Percentiles rank a stretch among this genome's conserved stretches.
Conservation (phyloP, 2,888 invertebrate genomes). For the Polydrusus cervinus region DNA sequence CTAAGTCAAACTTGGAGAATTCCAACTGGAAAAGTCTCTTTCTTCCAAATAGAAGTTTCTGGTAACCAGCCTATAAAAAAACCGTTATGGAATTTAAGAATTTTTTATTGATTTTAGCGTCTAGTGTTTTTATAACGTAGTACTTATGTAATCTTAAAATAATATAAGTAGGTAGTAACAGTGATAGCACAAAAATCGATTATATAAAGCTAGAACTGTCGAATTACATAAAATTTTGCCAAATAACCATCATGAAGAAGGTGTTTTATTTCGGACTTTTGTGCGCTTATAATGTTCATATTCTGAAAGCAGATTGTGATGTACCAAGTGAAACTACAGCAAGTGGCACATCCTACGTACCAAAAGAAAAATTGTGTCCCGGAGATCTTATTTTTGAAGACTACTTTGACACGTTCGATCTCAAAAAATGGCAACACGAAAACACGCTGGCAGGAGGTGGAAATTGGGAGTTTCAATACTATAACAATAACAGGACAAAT, state of each 20-base stretch:
- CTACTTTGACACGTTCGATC: conserved; percentile 41
- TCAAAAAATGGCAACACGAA: conserved; percentile 49
- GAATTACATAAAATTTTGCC: neutral
- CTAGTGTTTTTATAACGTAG: too few species aligned
- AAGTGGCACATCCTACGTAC: conserved; percentile 43
- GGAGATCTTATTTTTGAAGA: conserved; percentile 52
- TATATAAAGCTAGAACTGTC: too few species aligned
- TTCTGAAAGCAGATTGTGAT: conserved; percentile 28
- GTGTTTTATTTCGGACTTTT: neutral
- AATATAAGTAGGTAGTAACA: too few species aligned
- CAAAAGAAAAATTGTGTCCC: conserved; percentile 41
- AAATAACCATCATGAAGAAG: neutral
- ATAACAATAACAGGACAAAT: conserved; percentile 79
- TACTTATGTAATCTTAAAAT: too few species aligned
- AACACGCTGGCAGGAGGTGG: conserved; percentile 52
- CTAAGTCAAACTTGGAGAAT: neutral
- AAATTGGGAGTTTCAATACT: conserved; percentile 81
- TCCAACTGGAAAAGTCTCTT: too few species aligned
- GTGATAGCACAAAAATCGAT: too few species aligned
- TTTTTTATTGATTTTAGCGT: too few species aligned
- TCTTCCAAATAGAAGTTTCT: too few species aligned
- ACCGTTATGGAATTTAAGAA: too few species aligned
- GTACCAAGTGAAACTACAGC: conserved; percentile 48
- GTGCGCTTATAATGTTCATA: neutral
- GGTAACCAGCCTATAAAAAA: too few species aligned